Evolutionary conservation across 2,113 vertebrate species (phyloP).

Genomic region (Alectura lathami): DNA sequence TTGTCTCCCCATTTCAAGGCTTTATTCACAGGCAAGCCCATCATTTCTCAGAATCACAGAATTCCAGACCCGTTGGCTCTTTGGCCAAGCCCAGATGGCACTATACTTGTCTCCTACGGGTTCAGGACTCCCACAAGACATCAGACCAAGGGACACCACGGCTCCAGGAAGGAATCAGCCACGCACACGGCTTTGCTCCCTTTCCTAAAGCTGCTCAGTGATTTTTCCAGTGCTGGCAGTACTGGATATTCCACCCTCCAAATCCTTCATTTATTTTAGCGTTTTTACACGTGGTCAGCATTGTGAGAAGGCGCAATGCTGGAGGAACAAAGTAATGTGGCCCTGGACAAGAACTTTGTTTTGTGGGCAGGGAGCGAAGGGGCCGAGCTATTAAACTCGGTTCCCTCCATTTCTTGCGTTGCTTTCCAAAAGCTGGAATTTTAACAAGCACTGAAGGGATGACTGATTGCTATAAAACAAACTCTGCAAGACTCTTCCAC

Average conservation of each 20-base stretch:
- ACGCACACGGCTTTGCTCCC: fast-evolving
- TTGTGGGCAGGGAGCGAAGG: background rate
- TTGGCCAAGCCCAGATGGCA: background rate
- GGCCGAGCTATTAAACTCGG: background rate
- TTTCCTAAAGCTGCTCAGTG: background rate
- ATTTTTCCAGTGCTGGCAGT: background rate
- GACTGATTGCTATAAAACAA: background rate
- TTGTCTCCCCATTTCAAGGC: background rate
- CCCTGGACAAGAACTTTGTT: background rate
- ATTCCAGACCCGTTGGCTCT: too few species aligned
- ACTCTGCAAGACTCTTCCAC: background rate
- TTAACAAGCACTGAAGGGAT: background rate
- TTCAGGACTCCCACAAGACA: background rate
- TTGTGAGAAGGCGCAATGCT: background rate
- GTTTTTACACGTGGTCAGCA: background rate
- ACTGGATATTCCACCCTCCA: background rate
- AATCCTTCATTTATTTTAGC: background rate
- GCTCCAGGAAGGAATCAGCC: background rate
- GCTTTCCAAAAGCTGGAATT: background rate
- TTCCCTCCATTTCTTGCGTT: background rate
- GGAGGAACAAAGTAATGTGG: background rate
- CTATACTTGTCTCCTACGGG: fast-evolving
- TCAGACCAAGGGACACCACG: background rate
- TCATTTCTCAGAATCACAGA: background rate
- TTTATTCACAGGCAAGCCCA: background rate